Base-by-base conservation (phyloP, 2,888 invertebrate species). In the Cosmopolites sordidus region DNA sequence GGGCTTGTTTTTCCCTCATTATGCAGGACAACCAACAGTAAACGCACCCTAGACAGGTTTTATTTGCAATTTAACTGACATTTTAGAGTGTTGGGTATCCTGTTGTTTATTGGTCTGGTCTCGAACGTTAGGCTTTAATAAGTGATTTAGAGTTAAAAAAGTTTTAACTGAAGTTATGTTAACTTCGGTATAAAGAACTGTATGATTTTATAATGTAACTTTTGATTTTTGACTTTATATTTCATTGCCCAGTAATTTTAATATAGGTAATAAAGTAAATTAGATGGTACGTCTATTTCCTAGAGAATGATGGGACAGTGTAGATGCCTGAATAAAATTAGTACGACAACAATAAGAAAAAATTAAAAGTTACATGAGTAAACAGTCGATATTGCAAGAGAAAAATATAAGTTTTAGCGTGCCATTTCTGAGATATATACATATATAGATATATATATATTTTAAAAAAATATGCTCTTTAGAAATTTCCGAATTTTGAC, bases 301-400 rank as follows among this genome's bases (percentile, higher is more conserved):
- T n/a, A n/a, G n/a, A n/a, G n/a, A n/a, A n/a, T n/a, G n/a, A n/a
- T n/a, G n/a, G n/a, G n/a, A n/a, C n/a, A n/a, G n/a, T n/a, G n/a
- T n/a, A n/a, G n/a, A n/a, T n/a, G n/a, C n/a, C n/a, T n/a, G n/a
- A n/a, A n/a, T n/a, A n/a, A n/a, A n/a, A n/a, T n/a, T n/a, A n/a
- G n/a, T n/a, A n/a, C n/a, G n/a, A n/a, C n/a, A n/a, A n/a, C n/a
- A n/a, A n/a, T 27, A 6, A 27, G 9, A 27, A 5, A 43, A 53
- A 53, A 48, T 53, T 53, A 37, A 48, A 48, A 48, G 48, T 53
- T 53, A 53, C 53, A 53, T 48, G 6, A 18, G 14, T 27, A 37
- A 45, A 18, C 45, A 45, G 45, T 45, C 9, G 27, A 45, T 45
- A 45, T 18, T 18, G 18, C 12, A n/a, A n/a, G n/a, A n/a, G n/a